Evolutionary conservation across 1,140 invertebrate species (phyloP).

Genomic region (Drosophila chauvacae): DNA sequence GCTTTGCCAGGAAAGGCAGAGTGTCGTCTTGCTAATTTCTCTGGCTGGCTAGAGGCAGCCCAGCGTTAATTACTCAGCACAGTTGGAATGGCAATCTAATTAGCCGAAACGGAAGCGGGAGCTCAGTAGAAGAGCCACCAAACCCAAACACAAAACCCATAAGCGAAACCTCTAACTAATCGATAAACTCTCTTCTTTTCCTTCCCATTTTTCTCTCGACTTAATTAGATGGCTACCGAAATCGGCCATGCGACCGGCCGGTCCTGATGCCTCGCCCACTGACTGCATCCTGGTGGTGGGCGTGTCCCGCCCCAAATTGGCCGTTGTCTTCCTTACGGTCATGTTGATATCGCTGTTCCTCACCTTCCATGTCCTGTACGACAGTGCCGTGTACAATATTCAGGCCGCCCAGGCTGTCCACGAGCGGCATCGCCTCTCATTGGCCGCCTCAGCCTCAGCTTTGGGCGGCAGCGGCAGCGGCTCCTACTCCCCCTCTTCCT

Average conservation of each 20-base stretch:
- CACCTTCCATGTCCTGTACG: slow-evolving; percentile 92
- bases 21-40: slow-evolving; percentile 62
- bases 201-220: slow-evolving; percentile 4
- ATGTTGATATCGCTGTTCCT: slow-evolving; percentile 91
- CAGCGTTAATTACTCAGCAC: slow-evolving; percentile 34
- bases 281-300: slow-evolving; percentile 92
- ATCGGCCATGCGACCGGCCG: slow-evolving; percentile 90
- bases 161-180: slow-evolving; percentile 21
- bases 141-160: slow-evolving; percentile 6
- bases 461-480: not conserved
- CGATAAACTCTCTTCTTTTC: slow-evolving; percentile 20
- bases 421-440: slow-evolving; percentile 71
- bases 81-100: slow-evolving; percentile 66
- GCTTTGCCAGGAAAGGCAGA: slow-evolving; percentile 12
- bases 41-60: slow-evolving; percentile 1
- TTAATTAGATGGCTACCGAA: slow-evolving; percentile 90
- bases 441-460: slow-evolving; percentile 56
- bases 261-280: slow-evolving; percentile 88
- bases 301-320: slow-evolving; percentile 91
- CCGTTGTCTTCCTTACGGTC: slow-evolving; percentile 90
- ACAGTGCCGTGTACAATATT: slow-evolving; percentile 92
- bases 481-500: slow-evolving; percentile 9
- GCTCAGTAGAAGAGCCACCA: not conserved
- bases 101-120: slow-evolving; percentile 37
- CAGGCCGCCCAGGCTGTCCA: slow-evolving; percentile 85